phyloP scores from a whole-genome alignment of 2,888 invertebrate genomes.

The Campoplex nolae region DNA sequence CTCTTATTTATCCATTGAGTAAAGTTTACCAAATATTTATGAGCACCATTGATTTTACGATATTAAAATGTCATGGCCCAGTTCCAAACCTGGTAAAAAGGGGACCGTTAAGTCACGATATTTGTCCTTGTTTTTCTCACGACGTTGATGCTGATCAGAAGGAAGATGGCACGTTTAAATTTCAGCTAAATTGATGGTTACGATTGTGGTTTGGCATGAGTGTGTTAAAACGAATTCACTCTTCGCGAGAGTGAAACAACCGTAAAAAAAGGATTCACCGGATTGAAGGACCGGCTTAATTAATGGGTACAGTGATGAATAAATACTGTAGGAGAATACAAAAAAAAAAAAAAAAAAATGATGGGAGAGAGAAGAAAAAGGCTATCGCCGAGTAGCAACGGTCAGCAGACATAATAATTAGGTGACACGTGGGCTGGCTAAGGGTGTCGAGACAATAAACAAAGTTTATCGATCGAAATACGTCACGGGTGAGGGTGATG shows the following conservation, averaged over 20 bases:
- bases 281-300: slow-evolving; percentile 22
- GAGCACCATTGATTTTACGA: background rate
- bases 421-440: slow-evolving; percentile 48
- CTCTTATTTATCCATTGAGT: background rate
- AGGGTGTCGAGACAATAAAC: slow-evolving; percentile 59
- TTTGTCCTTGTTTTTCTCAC: slow-evolving; percentile 2
- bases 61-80: slow-evolving; percentile 39
- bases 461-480: slow-evolving; percentile 52
- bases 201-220: background rate
- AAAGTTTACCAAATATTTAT: background rate
- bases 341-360: background rate
- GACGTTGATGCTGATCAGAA: background rate
- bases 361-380: slow-evolving; percentile 4
- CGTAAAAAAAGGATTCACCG: background rate
- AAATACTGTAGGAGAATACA: background rate
- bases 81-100: background rate
- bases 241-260: background rate
- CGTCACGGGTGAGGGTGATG: slow-evolving; percentile 46
- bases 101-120: slow-evolving; percentile 6
- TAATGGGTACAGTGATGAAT: slow-evolving; percentile 24
- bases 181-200: slow-evolving; percentile 42
- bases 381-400: slow-evolving; percentile 6
- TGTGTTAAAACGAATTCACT: slow-evolving; percentile 5
- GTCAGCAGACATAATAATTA: slow-evolving; percentile 26
- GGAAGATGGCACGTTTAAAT: slow-evolving; percentile 21